Evolutionary conservation across 2,113 vertebrate species (phyloP), one percentile per base, ranked within the genome.

Genomic region (Rana temporaria): DNA sequence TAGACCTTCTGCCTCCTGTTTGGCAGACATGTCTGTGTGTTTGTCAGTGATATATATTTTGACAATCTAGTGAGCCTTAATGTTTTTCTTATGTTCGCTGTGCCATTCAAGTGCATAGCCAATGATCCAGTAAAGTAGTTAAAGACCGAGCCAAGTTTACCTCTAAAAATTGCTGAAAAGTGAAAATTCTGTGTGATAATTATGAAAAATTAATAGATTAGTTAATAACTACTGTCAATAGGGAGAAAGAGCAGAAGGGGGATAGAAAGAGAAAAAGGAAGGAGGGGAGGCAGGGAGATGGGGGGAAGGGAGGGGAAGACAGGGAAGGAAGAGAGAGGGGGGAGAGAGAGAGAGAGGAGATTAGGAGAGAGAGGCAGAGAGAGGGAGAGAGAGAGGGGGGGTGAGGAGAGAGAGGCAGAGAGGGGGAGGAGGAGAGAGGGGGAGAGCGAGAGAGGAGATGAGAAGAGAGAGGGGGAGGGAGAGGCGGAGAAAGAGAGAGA

Each of bases 1-100:
- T 60, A 76, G 72, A 83, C 81, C 81, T 83, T 75, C 72, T 83
- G 81, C 72, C 72, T 76, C 34, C 22, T 76, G 55, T 76, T 66
- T 83, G 72, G 81, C 71, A 83, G 81, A 83, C 53, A 68, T 75
- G 67, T 68, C 62, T 68, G 24, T 60, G 71, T 75, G 20, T 67
- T 83, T 83, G 81, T 83, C 81, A 83, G 81, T 83, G 81, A 83
- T 83, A 76, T 83, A 83, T 83, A 76, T 75, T 83, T 83, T 83
- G 81, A 83, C 81, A 83, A 83, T 83, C 81, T 83, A 74, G 81
- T 83, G 81, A 83, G 52, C 81, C 20, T 83, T 83, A 83, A 83
- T 83, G 81, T 76, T 83, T 71, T 83, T 83, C 71, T 76, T 83
- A 76, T 60, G 81, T 76, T 30, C 52, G 64, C 63, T 22, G 74